Conservation (phyloP, 2,888 invertebrate genomes). For the Acronicta aceris region DNA sequence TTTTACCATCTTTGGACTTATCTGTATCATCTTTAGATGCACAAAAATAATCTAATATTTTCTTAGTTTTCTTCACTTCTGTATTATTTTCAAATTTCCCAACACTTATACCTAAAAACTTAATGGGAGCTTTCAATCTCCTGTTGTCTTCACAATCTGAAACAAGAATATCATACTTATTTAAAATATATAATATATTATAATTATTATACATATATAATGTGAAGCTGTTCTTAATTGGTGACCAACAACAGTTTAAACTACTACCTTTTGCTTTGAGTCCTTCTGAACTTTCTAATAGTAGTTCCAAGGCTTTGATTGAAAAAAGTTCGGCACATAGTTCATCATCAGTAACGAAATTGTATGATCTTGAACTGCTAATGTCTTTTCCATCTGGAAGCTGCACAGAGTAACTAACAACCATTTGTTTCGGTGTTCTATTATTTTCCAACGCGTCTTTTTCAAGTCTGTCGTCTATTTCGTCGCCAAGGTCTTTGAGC, state of each 20-base stretch:
- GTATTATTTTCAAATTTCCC: conserved; percentile 92
- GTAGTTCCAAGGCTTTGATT: conserved; percentile 90
- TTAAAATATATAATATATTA: no score
- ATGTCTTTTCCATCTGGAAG: conserved; percentile 87
- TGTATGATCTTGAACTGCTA: conserved; percentile 90
- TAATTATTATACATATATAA: no score
- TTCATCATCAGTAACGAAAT: conserved; percentile 88
- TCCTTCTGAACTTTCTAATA: conserved; percentile 90
- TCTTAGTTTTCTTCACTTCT: conserved; percentile 86
- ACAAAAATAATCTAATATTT: conserved; percentile 89
- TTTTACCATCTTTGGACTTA: conserved; percentile 44
- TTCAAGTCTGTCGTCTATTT: conserved; percentile 94
- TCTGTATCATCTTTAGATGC: conserved; percentile 69
- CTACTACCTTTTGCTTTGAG: conserved; percentile 73
- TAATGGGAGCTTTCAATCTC: conserved; percentile 88
- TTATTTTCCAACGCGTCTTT: conserved; percentile 95
- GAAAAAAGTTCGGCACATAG: conserved; percentile 92
- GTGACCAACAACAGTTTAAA: background rate
- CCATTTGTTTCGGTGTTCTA: conserved; percentile 94
- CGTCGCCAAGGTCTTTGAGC: conserved; percentile 94
- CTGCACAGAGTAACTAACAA: conserved; percentile 91
- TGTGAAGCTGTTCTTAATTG: background rate
- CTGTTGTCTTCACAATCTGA: conserved; percentile 77
- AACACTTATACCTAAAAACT: conserved; percentile 93
- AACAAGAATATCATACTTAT: conserved; percentile 48